A percentile compares a stretch with the other conserved stretches of the same genome.
Conservation (phyloP, 2,888 invertebrate species). For the Pseudococcus jackbeardsleyi region DNA sequence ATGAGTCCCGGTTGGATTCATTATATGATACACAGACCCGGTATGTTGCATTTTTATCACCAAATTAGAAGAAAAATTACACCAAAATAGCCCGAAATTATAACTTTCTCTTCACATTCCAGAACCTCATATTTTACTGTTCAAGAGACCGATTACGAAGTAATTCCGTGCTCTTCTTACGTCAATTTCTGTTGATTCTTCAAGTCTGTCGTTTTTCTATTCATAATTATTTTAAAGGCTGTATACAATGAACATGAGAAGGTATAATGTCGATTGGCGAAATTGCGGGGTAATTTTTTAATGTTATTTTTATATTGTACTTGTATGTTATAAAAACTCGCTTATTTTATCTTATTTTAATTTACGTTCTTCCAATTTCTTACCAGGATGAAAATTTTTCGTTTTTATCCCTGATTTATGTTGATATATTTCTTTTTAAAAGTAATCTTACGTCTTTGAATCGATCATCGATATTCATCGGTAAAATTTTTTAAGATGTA, state of each 20-base stretch:
- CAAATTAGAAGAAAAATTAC: too few relatives aligned
- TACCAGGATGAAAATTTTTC: conserved; percentile 42
- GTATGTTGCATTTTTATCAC: conserved; percentile 71
- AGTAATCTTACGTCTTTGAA: background rate
- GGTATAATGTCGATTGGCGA: background rate
- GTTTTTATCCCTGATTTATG: conserved; percentile 33
- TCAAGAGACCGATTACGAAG: conserved; percentile 72
- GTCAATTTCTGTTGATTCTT: background rate
- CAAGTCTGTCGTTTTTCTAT: conserved; percentile 19
- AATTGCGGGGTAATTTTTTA: conserved; percentile 44
- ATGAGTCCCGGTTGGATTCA: conserved; percentile 98
- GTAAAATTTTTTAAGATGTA: conserved; percentile 26
- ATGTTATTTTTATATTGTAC: conserved; percentile 31
- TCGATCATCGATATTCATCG: background rate
- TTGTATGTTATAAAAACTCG: conserved; percentile 11
- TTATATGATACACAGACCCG: conserved; percentile 96
- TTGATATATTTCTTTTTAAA: background rate
- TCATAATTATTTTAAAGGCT: conserved; percentile 7
- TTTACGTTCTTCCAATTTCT: conserved; percentile 34
- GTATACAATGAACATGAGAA: background rate
- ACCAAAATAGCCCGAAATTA: background rate
- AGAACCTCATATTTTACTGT: conserved; percentile 94
- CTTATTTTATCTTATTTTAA: conserved; percentile 42
- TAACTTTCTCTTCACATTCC: conserved; percentile 68
- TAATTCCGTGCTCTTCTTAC: conserved; percentile 47